Conservation (phyloP, 2,888 invertebrate species). For the Andricus quercusramuli region DNA sequence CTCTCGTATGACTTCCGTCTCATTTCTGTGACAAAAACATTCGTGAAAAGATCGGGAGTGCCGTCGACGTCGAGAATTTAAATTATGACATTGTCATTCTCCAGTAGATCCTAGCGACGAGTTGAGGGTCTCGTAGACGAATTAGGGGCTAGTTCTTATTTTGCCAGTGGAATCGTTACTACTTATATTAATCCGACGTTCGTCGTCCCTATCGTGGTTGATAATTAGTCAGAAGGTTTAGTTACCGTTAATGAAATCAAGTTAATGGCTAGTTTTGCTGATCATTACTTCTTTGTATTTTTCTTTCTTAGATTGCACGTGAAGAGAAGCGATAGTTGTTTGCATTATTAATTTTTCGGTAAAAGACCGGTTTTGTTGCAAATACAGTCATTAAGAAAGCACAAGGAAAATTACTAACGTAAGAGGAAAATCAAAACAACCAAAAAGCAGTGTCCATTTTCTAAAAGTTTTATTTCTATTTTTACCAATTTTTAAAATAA, state of each 20-base stretch:
- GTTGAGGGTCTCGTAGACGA: not conserved
- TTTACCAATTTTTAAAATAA: not conserved
- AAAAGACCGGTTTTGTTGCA: not conserved
- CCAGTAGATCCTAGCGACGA: conserved; percentile 9
- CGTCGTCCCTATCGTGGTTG: not conserved
- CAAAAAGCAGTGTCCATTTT: not conserved
- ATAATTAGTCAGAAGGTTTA: conserved; percentile 27
- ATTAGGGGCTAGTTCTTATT: conserved; percentile 7
- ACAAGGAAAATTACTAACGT: conserved; percentile 7
- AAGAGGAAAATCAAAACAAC: not conserved
- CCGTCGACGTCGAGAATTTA: conserved; percentile 17
- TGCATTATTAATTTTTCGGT: not conserved
- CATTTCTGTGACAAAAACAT: conserved; percentile 26
- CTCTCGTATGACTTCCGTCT: conserved; percentile 18
- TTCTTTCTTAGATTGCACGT: conserved; percentile 8
- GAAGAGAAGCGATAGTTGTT: not conserved
- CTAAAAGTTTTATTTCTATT: not conserved
- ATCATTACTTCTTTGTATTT: conserved; percentile 21
- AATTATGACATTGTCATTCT: not conserved
- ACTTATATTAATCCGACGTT: not conserved
- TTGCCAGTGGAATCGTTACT: conserved; percentile 34
- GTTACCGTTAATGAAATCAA: conserved; percentile 34
- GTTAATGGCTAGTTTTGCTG: conserved; percentile 26
- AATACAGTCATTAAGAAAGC: not conserved
- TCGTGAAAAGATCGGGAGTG: not conserved